phyloP scores from a whole-genome alignment of 2,888 invertebrate species.

The Gymnosoma rotundatum region DNA sequence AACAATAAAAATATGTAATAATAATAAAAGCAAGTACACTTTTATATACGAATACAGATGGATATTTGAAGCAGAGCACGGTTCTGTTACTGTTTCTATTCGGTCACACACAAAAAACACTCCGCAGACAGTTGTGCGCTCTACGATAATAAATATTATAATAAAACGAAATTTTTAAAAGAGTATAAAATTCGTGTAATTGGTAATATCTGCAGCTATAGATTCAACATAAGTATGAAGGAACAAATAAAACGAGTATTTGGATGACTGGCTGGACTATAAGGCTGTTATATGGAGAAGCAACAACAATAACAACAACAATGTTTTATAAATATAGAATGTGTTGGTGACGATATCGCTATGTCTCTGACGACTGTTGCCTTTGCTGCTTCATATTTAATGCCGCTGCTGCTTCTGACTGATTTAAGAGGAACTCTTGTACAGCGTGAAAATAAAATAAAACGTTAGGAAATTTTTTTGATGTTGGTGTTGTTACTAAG shows the following conservation, averaged over 20 bases:
- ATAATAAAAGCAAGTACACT: conserved; percentile 51
- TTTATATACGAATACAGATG: conserved; percentile 5
- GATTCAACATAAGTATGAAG: conserved; percentile 66
- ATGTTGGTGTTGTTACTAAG: neutral
- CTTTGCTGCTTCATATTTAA: conserved; percentile 32
- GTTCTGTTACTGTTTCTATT: conserved; percentile 62
- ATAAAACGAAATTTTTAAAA: conserved; percentile 82
- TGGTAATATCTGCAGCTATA: conserved; percentile 74
- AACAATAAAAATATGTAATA: conserved; percentile 41
- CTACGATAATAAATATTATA: conserved; percentile 83
- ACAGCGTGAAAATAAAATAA: conserved; percentile 19
- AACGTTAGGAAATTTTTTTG: neutral
- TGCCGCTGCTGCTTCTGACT: conserved; percentile 21
- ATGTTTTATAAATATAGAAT: conserved; percentile 37
- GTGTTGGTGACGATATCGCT: conserved; percentile 47
- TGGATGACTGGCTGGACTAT: conserved; percentile 70
- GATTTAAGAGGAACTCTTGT: conserved; percentile 21
- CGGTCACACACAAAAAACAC: conserved; percentile 72
- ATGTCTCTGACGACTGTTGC: conserved; percentile 34
- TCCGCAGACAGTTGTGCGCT: conserved; percentile 82
- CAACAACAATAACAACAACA: conserved; percentile 35
- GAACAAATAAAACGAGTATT: conserved; percentile 68
- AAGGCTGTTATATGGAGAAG: conserved; percentile 48
- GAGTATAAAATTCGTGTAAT: conserved; percentile 83
- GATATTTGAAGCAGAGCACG: conserved; percentile 58